These are phyloP conservation scores for Laticauda laticaudata DNA, from an alignment of 2,113 vertebrate species.

Conservation along the genomic window DNA sequence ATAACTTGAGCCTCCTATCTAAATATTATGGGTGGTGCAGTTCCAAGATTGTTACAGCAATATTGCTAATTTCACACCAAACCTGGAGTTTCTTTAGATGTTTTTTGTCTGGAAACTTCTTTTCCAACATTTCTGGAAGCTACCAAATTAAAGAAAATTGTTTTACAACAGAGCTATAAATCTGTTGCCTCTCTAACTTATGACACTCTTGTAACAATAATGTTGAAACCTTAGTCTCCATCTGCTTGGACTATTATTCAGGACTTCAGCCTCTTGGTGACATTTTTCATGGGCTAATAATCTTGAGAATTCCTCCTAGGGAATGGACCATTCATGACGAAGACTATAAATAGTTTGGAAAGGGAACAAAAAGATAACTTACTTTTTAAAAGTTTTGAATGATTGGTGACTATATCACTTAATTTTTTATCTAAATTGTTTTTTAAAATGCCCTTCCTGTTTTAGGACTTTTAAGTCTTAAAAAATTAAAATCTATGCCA, in stretches of 20 bases:
- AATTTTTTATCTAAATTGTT: conserved; percentile 21
- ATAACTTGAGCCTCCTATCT: not conserved
- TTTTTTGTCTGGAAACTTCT: not conserved
- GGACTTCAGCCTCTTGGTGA: not conserved
- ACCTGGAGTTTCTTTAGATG: not conserved
- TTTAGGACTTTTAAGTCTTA: conserved; percentile 10
- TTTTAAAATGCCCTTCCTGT: conserved; percentile 5
- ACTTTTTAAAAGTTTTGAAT: conserved; percentile 8
- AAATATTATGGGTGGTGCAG: not conserved
- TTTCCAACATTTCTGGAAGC: not conserved
- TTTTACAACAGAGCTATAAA: not conserved
- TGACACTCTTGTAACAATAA: not conserved
- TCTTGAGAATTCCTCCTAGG: not conserved
- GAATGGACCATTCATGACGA: conserved; percentile 4
- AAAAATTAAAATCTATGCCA: not conserved
- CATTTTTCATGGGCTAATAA: not conserved
- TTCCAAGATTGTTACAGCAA: not conserved
- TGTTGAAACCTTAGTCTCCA: not conserved
- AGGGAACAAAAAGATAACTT: conserved; percentile 11
- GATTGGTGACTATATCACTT: not conserved
- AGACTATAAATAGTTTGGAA: conserved; percentile 10
- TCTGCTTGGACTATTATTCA: not conserved
- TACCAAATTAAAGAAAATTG: not conserved
- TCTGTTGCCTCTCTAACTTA: not conserved
- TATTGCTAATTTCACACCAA: not conserved